phyloP scores from a whole-genome alignment of 1,140 invertebrate genomes.

The Spodoptera frugiperda region DNA sequence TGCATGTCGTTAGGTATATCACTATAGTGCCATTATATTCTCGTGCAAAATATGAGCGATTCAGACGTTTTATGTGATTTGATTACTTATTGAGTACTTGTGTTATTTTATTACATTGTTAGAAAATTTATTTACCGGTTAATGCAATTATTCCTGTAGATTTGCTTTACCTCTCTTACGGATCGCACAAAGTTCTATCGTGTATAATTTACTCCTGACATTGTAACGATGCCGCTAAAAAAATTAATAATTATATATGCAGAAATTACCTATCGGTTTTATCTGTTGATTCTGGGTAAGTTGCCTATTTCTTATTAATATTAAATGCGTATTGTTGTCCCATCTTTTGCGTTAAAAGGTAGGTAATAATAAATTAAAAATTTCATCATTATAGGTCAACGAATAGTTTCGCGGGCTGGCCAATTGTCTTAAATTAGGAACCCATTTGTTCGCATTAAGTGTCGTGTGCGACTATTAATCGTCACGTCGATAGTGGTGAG shows the following conservation, averaged over 20 bases:
- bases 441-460: conserved; percentile 72
- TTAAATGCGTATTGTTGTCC: not conserved
- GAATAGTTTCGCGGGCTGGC: conserved; percentile 57
- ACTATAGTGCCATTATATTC: not conserved
- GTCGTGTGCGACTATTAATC: conserved; percentile 58
- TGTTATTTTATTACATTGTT: not conserved
- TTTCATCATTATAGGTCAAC: conserved; percentile 49
- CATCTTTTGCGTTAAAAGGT: conserved; percentile 18
- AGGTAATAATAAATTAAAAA: conserved; percentile 45
- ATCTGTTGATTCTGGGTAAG: not conserved
- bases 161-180: too few relatives aligned
- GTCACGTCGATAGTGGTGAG: conserved; percentile 54
- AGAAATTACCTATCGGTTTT: not conserved
- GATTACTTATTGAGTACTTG: not conserved
- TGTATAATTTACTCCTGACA: too few relatives aligned
- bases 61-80: too few relatives aligned
- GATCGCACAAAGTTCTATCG: too few relatives aligned
- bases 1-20: not conserved
- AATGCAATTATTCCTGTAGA: too few relatives aligned
- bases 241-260: too few relatives aligned
- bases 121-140: not conserved
- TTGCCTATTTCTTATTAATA: not conserved
- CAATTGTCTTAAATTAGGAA: conserved; percentile 76
- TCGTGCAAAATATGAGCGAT: too few relatives aligned
- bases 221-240: too few relatives aligned